Conservation (phyloP, 2,888 invertebrate genomes). For the Acronicta aceris region DNA sequence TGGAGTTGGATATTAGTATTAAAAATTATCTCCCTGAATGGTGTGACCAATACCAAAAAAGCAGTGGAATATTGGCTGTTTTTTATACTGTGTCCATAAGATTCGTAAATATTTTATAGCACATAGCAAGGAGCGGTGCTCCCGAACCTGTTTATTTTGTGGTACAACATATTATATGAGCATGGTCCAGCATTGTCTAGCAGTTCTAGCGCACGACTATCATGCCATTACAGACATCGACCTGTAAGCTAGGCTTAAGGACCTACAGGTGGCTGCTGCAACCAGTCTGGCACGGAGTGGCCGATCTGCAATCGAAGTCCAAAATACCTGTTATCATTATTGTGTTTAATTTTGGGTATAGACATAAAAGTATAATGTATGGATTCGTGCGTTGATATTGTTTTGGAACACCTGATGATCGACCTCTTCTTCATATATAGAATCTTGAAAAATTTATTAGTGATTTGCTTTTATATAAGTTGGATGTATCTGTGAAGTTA, state of each 20-base stretch:
- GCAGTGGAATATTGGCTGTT: neutral
- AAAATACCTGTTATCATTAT: constrained; percentile 6
- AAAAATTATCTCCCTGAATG: too few relatives aligned
- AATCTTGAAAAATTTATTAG: too few relatives aligned
- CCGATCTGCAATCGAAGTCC: constrained; percentile 75
- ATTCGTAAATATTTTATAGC: neutral
- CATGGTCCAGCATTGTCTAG: constrained; percentile 36
- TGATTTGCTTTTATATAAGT: too few relatives aligned
- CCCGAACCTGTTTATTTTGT: constrained; percentile 17
- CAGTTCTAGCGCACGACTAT: constrained; percentile 33
- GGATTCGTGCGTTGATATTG: neutral
- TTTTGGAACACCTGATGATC: too few relatives aligned
- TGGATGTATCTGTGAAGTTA: too few relatives aligned
- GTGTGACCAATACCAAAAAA: neutral
- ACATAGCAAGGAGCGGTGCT: constrained; percentile 8
- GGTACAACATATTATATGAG: constrained; percentile 37
- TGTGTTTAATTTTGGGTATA: neutral
- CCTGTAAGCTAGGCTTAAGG: constrained; percentile 53
- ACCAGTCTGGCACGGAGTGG: constrained; percentile 71
- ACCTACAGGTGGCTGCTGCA: constrained; percentile 79
- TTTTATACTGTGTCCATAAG: neutral
- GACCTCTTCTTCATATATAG: too few relatives aligned
- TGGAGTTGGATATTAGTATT: too few relatives aligned
- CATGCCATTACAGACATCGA: constrained; percentile 63
- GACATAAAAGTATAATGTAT: neutral